These are phyloP conservation scores for Heterodera carotae DNA, from an alignment of 1,140 invertebrate genomes.

Conservation along the genomic window DNA sequence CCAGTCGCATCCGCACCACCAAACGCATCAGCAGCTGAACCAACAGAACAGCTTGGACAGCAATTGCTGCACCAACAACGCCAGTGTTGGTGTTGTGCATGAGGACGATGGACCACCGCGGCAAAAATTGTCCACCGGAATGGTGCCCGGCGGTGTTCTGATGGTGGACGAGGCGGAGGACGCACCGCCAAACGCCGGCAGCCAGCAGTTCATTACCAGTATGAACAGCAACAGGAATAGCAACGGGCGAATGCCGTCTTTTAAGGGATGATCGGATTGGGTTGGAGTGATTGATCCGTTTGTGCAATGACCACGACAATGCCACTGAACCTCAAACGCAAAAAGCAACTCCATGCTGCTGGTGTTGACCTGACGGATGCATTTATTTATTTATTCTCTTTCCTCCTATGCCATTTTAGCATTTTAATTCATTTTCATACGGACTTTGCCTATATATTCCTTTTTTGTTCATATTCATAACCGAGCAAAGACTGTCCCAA, in stretches of 20 bases:
- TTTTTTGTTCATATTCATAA: too few species aligned
- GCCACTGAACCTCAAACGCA: too few species aligned
- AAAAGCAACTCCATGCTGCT: too few species aligned
- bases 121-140: neutral
- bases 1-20: neutral
- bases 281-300: too few species aligned
- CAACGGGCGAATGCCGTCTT: neutral
- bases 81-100: neutral
- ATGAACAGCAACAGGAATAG: neutral
- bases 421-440: too few species aligned
- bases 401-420: too few species aligned
- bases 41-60: neutral
- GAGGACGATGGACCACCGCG: neutral
- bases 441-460: too few species aligned
- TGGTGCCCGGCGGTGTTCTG: neutral
- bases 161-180: neutral
- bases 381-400: too few species aligned
- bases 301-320: too few species aligned
- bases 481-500: too few species aligned
- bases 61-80: neutral
- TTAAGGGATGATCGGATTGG: neutral
- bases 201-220: neutral
- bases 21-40: neutral
- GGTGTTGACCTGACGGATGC: too few species aligned
- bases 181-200: neutral